Conservation (phyloP, 2,113 vertebrate genomes). For the Cryptotis parvus region DNA sequence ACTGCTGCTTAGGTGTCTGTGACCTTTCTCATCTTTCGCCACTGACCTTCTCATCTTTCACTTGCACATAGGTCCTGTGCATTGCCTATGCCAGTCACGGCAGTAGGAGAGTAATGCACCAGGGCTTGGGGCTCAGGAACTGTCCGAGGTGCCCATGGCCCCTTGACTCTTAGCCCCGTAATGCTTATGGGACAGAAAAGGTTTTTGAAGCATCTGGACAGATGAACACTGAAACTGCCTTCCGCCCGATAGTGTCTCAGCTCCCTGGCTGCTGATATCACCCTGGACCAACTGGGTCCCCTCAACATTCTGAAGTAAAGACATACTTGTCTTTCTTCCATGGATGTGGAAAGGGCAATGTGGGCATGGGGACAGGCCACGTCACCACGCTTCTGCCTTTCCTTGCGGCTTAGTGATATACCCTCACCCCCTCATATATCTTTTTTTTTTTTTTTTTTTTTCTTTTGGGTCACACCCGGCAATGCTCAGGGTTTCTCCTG, state of each 20-base stretch:
- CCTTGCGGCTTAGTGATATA: background rate
- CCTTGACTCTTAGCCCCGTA: background rate
- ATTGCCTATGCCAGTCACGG: background rate
- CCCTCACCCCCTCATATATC: background rate
- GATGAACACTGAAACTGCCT: background rate
- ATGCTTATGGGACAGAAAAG: constrained; percentile 52
- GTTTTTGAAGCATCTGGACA: background rate
- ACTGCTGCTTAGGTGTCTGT: background rate
- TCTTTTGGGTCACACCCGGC: too few species aligned
- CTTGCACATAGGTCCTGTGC: constrained; percentile 2
- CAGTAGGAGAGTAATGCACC: background rate
- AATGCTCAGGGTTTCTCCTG: too few species aligned
- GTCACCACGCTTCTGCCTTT: background rate
- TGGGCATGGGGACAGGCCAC: background rate
- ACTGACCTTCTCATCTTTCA: constrained; percentile 22
- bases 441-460: too few species aligned
- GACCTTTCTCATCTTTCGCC: constrained; percentile 34
- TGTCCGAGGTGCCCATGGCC: background rate
- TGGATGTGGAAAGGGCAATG: background rate
- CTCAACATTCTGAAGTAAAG: background rate
- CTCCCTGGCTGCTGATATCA: rapidly evolving
- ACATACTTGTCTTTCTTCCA: background rate
- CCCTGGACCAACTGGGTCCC: background rate
- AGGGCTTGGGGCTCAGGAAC: background rate
- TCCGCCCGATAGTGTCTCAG: background rate